Evolutionary conservation across 2,113 vertebrate species (phyloP).

Genomic region (Sisor rabdophorus): DNA sequence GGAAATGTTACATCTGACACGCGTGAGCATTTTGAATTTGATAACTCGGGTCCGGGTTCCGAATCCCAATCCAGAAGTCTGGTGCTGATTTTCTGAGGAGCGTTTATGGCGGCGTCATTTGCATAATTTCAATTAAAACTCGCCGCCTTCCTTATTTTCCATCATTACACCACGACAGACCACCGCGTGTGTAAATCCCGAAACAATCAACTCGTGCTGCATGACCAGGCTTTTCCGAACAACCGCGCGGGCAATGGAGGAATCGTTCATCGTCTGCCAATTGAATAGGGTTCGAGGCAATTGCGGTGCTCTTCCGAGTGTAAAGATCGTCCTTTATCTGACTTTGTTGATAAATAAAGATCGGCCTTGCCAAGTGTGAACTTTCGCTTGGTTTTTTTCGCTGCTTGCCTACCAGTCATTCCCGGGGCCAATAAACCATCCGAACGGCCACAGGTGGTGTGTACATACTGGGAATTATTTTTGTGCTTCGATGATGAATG

Average conservation of each 20-base stretch:
- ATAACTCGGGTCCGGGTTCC: neutral
- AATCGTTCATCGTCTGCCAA: neutral
- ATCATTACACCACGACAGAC: conserved; percentile 27
- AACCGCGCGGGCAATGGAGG: conserved; percentile 1
- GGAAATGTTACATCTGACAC: neutral
- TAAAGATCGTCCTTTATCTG: conserved; percentile 17
- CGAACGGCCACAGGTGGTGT: too few species aligned
- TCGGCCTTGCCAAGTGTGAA: neutral
- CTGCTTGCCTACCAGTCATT: too few species aligned
- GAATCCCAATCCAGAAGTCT: neutral
- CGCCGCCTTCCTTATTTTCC: conserved; percentile 15
- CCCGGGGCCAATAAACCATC: too few species aligned
- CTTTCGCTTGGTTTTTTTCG: neutral
- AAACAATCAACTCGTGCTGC: conserved; percentile 25
- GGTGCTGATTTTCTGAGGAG: neutral
- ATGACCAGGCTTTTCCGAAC: conserved; percentile 11
- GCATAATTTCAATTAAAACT: conserved; percentile 33
- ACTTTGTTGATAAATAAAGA: neutral
- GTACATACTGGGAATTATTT: too few species aligned
- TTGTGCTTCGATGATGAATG: too few species aligned
- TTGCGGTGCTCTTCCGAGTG: conserved; percentile 2
- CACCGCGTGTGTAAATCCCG: conserved; percentile 16
- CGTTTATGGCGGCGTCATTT: conserved; percentile 15
- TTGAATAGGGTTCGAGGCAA: conserved; percentile 16
- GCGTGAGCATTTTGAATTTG: conserved; percentile 3